phyloP scores from a whole-genome alignment of 1,140 invertebrate species.

The Brachionus angularis region DNA sequence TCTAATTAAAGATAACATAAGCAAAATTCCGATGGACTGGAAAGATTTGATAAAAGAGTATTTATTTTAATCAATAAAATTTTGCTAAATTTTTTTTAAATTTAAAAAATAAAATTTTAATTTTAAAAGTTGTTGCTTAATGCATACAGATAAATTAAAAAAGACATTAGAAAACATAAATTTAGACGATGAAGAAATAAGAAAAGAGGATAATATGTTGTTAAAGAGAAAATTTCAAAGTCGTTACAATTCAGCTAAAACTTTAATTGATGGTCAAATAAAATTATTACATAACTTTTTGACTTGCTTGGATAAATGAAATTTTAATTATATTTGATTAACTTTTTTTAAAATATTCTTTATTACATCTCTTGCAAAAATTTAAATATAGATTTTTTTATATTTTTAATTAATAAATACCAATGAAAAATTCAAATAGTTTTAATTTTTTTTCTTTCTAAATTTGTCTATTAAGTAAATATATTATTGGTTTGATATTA shows the following conservation, averaged over 20 bases:
- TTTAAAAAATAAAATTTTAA: not conserved
- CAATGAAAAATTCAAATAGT: no score
- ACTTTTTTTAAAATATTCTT: no score
- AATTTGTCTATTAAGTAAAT: no score
- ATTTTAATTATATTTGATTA: no score
- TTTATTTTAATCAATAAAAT: not conserved
- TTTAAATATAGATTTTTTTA: no score
- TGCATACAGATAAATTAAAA: slow-evolving; percentile 27
- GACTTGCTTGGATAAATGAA: slow-evolving; percentile 29
- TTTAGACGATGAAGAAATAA: not conserved
- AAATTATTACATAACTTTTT: slow-evolving; percentile 34
- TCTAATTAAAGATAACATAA: slow-evolving; percentile 7
- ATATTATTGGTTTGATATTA: no score
- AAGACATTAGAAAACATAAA: slow-evolving; percentile 8
- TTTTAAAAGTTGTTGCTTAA: not conserved
- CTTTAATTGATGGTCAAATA: slow-evolving; percentile 1
- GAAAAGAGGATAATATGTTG: not conserved
- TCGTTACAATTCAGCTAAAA: not conserved
- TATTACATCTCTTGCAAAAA: no score
- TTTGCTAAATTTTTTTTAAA: not conserved
- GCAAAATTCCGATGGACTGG: slow-evolving; percentile 38
- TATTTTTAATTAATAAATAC: no score
- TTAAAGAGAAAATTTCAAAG: not conserved
- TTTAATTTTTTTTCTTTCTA: no score
- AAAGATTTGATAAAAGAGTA: slow-evolving; percentile 41